Conservation (phyloP, 2,113 vertebrate species). For the Pica pica region DNA sequence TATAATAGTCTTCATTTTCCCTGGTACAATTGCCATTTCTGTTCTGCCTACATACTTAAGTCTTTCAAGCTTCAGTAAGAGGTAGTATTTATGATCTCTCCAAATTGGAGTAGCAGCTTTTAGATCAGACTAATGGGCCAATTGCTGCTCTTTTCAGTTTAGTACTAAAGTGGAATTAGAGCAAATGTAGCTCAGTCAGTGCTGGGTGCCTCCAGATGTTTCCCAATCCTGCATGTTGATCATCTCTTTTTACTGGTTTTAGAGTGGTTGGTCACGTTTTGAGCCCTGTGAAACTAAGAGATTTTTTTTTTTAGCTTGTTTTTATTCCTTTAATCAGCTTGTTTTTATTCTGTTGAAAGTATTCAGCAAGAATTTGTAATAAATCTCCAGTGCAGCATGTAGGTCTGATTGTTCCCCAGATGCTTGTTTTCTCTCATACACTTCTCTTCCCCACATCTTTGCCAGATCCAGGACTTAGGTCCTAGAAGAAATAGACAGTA, state of each 20-base stretch:
- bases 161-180: not conserved
- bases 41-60: not conserved
- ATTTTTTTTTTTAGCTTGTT: not conserved
- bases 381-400: not conserved
- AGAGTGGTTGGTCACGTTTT: not conserved
- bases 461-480: not conserved
- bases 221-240: not conserved
- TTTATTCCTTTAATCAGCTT: not conserved
- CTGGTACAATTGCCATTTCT: not conserved
- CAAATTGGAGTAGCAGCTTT: not conserved
- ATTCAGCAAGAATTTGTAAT: not conserved
- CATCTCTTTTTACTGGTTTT: not conserved
- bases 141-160: constrained; percentile 6
- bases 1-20: not conserved
- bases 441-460: not conserved
- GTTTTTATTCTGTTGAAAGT: not conserved
- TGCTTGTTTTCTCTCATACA: not conserved
- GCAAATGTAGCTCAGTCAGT: not conserved
- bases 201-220: not conserved
- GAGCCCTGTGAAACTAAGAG: not conserved
- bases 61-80: not conserved
- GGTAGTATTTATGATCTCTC: not conserved
- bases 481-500: not conserved
- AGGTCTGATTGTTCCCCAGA: not conserved
- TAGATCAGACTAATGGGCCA: not conserved